Evolutionary conservation across 2,113 vertebrate genomes (phyloP).

Genomic region (Nyctereutes procyonoides): DNA sequence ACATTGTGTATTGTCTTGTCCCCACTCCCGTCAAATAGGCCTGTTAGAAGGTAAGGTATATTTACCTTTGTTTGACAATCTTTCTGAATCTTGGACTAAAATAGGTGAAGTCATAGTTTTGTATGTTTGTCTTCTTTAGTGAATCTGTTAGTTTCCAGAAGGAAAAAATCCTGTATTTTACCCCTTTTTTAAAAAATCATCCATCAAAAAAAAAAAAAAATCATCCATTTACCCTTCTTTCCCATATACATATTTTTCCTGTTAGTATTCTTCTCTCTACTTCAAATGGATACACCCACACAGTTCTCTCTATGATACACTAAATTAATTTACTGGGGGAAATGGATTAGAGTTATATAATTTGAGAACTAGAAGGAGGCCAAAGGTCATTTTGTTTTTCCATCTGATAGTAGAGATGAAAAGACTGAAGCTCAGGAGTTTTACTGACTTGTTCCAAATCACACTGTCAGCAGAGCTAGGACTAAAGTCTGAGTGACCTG

Average conservation of each 20-base stretch:
- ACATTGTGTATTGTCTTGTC: not conserved
- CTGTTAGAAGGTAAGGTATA: not conserved
- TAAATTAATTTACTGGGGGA: conserved; percentile 29
- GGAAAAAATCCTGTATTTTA: not conserved
- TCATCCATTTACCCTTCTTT: not conserved
- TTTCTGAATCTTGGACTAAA: conserved; percentile 55
- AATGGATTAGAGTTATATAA: not conserved
- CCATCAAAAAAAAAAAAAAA: too few species aligned
- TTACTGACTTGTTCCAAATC: not conserved
- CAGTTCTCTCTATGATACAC: not conserved
- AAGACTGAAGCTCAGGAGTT: conserved; percentile 1
- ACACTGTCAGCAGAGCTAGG: not conserved
- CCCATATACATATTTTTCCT: not conserved
- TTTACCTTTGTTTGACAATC: not conserved
- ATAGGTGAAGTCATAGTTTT: not conserved
- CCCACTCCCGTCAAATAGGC: not conserved
- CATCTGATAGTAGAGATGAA: conserved; percentile 33
- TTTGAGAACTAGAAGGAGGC: conserved; percentile 28
- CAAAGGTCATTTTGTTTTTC: conserved; percentile 41
- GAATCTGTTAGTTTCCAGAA: conserved; percentile 30
- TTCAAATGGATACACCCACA: not conserved
- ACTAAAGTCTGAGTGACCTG: not conserved
- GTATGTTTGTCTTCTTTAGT: not conserved
- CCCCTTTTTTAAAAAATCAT: not conserved
- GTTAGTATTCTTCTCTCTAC: not conserved